These are phyloP conservation scores for Drosophila trapezifrons DNA, from an alignment of 1,140 invertebrate species.

Conservation along the genomic window DNA sequence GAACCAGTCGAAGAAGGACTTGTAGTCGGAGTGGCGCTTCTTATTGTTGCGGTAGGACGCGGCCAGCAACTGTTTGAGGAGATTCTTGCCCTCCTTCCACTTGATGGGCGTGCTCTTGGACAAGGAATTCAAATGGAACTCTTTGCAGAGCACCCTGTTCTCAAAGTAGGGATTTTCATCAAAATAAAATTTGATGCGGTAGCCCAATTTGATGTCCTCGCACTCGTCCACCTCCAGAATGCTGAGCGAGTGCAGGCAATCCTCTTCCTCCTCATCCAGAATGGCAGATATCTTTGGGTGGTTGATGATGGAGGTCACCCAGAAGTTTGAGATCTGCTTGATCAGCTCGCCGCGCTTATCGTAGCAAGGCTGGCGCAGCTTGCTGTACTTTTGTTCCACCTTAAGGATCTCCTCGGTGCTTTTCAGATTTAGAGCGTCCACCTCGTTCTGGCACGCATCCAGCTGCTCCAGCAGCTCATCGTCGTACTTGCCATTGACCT, in stretches of 20 bases:
- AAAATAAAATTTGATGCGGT: conserved; percentile 92
- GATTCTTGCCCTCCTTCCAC: too few species aligned
- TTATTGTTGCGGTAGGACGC: conserved; percentile 85
- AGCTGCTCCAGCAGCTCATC: conserved; percentile 88
- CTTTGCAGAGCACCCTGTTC: conserved; percentile 92
- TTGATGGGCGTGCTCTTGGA: too few species aligned
- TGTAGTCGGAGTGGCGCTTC: too few species aligned
- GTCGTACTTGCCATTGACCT: conserved; percentile 60
- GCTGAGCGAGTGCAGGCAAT: conserved; percentile 91
- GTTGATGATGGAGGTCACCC: conserved; percentile 96
- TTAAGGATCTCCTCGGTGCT: conserved; percentile 95
- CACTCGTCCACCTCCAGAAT: conserved; percentile 95
- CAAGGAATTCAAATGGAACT: conserved; percentile 90
- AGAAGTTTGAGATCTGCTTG: conserved; percentile 94
- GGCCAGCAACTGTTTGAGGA: conserved; percentile 86
- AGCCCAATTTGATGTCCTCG: conserved; percentile 95
- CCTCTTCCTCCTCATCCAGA: conserved; percentile 94
- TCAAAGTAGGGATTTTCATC: conserved; percentile 94
- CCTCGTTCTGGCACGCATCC: conserved; percentile 91
- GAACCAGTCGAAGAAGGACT: too few species aligned
- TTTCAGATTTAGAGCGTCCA: conserved; percentile 91
- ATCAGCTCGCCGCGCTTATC: conserved; percentile 93
- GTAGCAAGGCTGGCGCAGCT: conserved; percentile 92
- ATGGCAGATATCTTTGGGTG: conserved; percentile 94
- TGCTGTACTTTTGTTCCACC: conserved; percentile 96